These are phyloP conservation scores for Melieria picta DNA, from an alignment of 2,888 invertebrate genomes.

Conservation along the genomic window DNA sequence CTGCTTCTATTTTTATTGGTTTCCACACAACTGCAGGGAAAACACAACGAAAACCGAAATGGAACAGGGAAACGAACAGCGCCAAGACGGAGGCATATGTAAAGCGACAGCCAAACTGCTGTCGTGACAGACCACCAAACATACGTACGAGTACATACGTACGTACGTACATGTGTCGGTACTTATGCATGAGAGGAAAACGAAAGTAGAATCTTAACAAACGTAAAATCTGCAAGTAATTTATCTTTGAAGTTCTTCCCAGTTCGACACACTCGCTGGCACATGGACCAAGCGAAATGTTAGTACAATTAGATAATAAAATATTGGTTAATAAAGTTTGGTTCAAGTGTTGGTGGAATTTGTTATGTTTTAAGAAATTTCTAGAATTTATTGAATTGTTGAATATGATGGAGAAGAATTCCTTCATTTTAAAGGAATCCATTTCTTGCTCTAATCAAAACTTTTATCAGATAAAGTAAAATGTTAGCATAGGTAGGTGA, in stretches of 20 bases:
- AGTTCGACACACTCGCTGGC: background rate
- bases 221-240: slow-evolving; percentile 1
- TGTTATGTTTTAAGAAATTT: too few species aligned
- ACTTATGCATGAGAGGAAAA: background rate
- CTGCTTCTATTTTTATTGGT: background rate
- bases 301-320: too few species aligned
- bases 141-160: background rate
- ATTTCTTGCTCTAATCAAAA: too few species aligned
- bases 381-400: too few species aligned
- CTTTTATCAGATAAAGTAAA: too few species aligned
- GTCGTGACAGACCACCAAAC: background rate
- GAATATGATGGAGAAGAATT: too few species aligned
- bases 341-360: too few species aligned
- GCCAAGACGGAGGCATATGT: background rate
- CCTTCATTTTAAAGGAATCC: too few species aligned
- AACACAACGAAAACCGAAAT: background rate
- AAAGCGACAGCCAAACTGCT: background rate
- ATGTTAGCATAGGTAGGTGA: too few species aligned
- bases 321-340: too few species aligned
- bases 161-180: background rate
- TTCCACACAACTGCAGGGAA: background rate
- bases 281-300: background rate
- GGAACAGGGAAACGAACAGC: background rate
- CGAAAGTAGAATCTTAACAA: slow-evolving; percentile 12
- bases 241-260: slow-evolving; percentile 14